phyloP scores from a whole-genome alignment of 2,113 vertebrate species.

The Rhinoderma darwinii region DNA sequence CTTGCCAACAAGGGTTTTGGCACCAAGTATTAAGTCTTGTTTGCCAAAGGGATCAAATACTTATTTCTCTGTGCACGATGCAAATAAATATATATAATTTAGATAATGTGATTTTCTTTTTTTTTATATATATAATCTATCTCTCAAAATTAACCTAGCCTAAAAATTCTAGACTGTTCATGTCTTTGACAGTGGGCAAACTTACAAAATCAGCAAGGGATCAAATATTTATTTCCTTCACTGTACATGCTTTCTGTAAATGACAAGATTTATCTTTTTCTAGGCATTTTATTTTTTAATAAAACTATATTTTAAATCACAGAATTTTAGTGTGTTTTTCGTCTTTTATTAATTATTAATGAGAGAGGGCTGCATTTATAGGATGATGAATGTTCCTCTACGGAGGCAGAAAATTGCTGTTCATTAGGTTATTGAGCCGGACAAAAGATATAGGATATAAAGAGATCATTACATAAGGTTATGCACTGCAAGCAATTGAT shows the following conservation, averaged over 20 bases:
- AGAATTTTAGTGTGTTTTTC: background rate
- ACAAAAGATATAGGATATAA: background rate
- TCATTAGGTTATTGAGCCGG: background rate
- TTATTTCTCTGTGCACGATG: no score
- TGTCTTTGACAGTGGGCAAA: no score
- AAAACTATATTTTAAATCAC: background rate
- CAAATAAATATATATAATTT: no score
- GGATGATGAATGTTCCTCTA: background rate
- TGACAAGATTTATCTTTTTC: background rate
- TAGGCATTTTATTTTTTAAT: background rate
- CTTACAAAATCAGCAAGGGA: no score
- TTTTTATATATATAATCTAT: no score
- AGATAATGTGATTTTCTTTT: no score
- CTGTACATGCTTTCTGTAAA: background rate
- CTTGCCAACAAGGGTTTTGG: no score
- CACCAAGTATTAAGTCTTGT: no score
- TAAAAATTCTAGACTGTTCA: no score
- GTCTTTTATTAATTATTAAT: background rate
- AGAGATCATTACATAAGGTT: conserved; percentile 14
- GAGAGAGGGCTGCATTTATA: background rate
- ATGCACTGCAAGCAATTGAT: background rate
- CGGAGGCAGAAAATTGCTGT: conserved; percentile 24
- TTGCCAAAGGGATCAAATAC: no score
- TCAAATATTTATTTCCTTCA: no score
- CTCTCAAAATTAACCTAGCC: no score